Conservation (phyloP, 2,113 vertebrate species). For the Acanthochromis polyacanthus region DNA sequence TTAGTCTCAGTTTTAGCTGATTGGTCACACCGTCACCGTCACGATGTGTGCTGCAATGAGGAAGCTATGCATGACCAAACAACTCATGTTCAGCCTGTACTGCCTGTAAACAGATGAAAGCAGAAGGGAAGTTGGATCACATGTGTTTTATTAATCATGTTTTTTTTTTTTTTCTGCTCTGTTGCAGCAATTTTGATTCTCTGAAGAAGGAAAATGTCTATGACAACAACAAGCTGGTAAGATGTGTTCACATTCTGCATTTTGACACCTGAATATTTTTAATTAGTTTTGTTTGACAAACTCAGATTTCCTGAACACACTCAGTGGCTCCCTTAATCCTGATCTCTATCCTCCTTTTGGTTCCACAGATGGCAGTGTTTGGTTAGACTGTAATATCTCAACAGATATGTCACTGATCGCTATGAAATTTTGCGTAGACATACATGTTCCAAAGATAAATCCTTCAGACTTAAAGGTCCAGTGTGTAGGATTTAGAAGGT, state of each 20-base stretch:
- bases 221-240: conserved; percentile 96
- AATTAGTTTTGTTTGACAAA: not conserved
- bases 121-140: conserved; percentile 8
- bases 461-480: too few relatives aligned
- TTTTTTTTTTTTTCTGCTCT: conserved; percentile 21
- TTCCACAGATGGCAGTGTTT: not conserved
- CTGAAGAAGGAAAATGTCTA: conserved; percentile 94
- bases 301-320: not conserved
- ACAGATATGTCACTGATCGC: too few relatives aligned
- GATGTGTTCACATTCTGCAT: conserved; percentile 49
- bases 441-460: too few relatives aligned
- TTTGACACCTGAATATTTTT: not conserved
- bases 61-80: conserved; percentile 24
- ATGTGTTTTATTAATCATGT: conserved; percentile 19
- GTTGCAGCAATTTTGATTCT: conserved; percentile 89
- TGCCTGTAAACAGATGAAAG: conserved; percentile 18
- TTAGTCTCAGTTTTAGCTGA: not conserved
- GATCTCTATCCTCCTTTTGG: not conserved
- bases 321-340: not conserved
- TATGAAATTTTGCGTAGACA: too few relatives aligned
- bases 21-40: conserved; percentile 13
- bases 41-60: not conserved
- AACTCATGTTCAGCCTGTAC: not conserved
- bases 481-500: too few relatives aligned
- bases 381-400: too few relatives aligned